Base-by-base conservation (phyloP, 1,140 invertebrate genomes). In the Hylaeus anthracinus region DNA sequence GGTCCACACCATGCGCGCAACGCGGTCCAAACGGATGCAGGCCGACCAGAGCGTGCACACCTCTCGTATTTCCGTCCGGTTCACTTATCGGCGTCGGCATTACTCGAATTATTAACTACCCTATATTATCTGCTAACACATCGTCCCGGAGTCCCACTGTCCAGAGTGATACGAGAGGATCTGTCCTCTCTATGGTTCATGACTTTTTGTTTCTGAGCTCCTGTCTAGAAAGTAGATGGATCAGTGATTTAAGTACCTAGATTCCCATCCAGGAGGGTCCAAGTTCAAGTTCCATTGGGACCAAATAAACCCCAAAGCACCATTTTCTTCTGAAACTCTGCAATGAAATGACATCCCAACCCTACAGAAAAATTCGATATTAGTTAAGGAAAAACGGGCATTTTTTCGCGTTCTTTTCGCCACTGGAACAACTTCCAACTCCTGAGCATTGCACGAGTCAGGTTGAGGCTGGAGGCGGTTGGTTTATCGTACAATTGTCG, bases 21-120 rank as follows among this genome's bases (percentile, higher is more conserved):
- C 83, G 43, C 60, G 83, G 60, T 45, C 15, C 66, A 26, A 79
- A 55, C 73, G 73, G 73, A 77, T 66, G 73, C 72, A 55, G 8
- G 6, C 53, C 65, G 80, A 75, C 53, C 72, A 45, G n/a, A 37
- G 2, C 79, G 60, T 48, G 51, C 58, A 45, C 53, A 74, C 70
- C 74, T 78, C 84, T 74, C 79, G 65, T 79, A 85, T 86, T 80
- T 87, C 82, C 86, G 84, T 81, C 86, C 86, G 74, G 67, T 72
- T 86, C 84, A 86, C 84, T 86, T 86, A 86, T 86, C 84, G 81
- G 58, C 55, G 45, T 60, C 51, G 81, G 76, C 76, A 77, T 86
- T 86, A 86, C 78, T 86, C 84, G 81, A 86, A 86, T 86, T 86
- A 86, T 83, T 75, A 86, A 79, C 67, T 66, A 53, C 55, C 63